These are phyloP conservation scores for Lordiphosa andalusiaca DNA, from an alignment of 2,888 invertebrate genomes.

Conservation along the genomic window DNA sequence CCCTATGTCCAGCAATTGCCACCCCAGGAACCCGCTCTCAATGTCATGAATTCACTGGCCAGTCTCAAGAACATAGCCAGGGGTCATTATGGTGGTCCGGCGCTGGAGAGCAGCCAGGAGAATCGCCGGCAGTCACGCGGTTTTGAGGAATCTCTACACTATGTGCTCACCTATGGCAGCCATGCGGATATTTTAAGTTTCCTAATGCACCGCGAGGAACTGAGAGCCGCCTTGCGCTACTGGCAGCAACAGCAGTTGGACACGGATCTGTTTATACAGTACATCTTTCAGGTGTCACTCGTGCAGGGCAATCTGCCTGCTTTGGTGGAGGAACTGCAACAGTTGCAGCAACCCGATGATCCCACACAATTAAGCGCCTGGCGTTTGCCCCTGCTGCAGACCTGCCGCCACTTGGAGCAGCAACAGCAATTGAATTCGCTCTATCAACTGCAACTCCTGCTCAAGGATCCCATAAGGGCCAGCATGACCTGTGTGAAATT, in stretches of 20 bases:
- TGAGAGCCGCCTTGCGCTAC: conserved; percentile 86
- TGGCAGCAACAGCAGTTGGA: conserved; percentile 86
- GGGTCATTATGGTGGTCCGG: conserved; percentile 81
- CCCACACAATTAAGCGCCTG: conserved; percentile 84
- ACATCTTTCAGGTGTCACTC: conserved; percentile 86
- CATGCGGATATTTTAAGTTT: conserved; percentile 88
- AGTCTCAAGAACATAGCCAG: conserved; percentile 83
- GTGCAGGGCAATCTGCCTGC: conserved; percentile 84
- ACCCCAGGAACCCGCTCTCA: conserved; percentile 83
- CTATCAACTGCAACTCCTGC: conserved; percentile 87
- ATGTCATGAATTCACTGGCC: conserved; percentile 83
- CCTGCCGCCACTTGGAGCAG: conserved; percentile 87
- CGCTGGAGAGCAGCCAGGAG: conserved; percentile 20
- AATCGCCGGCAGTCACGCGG: conserved; percentile 78
- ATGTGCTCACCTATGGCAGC: conserved; percentile 89
- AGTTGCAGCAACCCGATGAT: conserved; percentile 82
- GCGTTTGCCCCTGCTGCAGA: conserved; percentile 86
- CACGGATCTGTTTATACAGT: conserved; percentile 86
- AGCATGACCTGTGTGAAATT: conserved; percentile 90
- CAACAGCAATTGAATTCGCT: conserved; percentile 86
- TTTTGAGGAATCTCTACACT: conserved; percentile 90
- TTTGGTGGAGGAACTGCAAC: conserved; percentile 84
- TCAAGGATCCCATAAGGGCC: conserved; percentile 88
- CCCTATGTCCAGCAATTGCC: conserved; percentile 81
- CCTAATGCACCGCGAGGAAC: conserved; percentile 86